Evolutionary conservation across 2,888 invertebrate species (phyloP), one percentile per base, ranked within the genome.

Genomic region (Diachrysia chrysitis): DNA sequence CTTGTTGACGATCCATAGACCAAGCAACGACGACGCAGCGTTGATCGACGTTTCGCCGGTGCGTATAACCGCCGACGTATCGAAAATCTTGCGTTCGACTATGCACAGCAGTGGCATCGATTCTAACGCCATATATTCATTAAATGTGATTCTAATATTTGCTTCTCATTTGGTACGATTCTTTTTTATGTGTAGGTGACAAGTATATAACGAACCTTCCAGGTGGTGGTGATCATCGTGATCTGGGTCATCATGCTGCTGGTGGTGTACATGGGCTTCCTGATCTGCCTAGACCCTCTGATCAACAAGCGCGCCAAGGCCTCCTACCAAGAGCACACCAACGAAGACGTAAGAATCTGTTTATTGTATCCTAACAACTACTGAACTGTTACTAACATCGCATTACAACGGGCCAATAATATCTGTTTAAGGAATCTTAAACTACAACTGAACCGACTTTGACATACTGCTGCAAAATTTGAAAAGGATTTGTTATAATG

Each of bases 171-270:
- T n/a, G n/a, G n/a, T n/a, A n/a, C n/a, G n/a, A n/a, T n/a, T n/a
- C n/a, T n/a, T n/a, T n/a, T n/a, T n/a, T n/a, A n/a, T n/a, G n/a
- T n/a, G n/a, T n/a, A n/a, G n/a, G n/a, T n/a, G n/a, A n/a, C n/a
- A n/a, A n/a, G n/a, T n/a, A n/a, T n/a, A n/a, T n/a, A n/a, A n/a
- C n/a, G n/a, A n/a, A n/a, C n/a, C n/a, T n/a, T n/a, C n/a, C 5
- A 99, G 99, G 98, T 99, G 69, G 99, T 99, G 54, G 99, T 99
- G 46, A 99, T 99, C 74, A 98, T 99, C 86, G 99, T 99, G 60
- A 99, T 99, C 83, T 99, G 99, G 97, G 98, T 99, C 65, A 98
- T 99, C 85, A 98, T 99, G 69, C 96, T 99, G 69, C 96, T 99
- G 82, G 98, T 99, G 62, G 98, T 99, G 79, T 99, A 99, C 94